Conservation (phyloP, 2,113 vertebrate species). For the Sitta europaea region DNA sequence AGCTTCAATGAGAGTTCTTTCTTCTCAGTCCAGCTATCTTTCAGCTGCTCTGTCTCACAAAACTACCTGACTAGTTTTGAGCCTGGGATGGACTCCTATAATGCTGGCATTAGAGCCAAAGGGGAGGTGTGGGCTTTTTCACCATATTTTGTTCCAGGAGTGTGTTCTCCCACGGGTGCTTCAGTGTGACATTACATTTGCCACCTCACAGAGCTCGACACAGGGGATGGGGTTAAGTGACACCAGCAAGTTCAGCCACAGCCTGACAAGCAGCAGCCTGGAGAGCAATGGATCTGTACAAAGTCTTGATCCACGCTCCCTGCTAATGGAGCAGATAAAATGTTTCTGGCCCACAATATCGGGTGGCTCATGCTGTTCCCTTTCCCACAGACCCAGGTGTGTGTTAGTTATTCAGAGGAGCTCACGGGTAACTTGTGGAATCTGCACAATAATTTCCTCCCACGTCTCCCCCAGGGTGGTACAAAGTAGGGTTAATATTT, state of each 20-base stretch:
- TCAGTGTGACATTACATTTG: not conserved
- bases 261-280: not conserved
- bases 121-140: not conserved
- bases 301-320: not conserved
- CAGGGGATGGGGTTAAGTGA: not conserved
- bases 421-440: not conserved
- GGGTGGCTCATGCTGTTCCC: not conserved
- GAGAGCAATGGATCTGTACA: rapidly evolving
- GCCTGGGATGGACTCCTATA: not conserved
- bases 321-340: not conserved
- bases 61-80: not conserved
- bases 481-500: conserved; percentile 39
- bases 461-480: not conserved
- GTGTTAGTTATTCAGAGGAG: not conserved
- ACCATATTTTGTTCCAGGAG: not conserved
- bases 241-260: not conserved
- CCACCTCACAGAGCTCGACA: not conserved
- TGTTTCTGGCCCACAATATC: not conserved
- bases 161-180: not conserved
- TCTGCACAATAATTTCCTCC: not conserved
- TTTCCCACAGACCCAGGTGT: not conserved
- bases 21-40: not conserved
- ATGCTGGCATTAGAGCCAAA: not conserved
- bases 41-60: not conserved
- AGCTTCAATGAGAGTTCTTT: not conserved